A percentile compares a stretch with the other conserved stretches of the same genome.
phyloP scores from a whole-genome alignment of 2,797 vertebrate genomes.

The Cyprinodon diabolis region DNA sequence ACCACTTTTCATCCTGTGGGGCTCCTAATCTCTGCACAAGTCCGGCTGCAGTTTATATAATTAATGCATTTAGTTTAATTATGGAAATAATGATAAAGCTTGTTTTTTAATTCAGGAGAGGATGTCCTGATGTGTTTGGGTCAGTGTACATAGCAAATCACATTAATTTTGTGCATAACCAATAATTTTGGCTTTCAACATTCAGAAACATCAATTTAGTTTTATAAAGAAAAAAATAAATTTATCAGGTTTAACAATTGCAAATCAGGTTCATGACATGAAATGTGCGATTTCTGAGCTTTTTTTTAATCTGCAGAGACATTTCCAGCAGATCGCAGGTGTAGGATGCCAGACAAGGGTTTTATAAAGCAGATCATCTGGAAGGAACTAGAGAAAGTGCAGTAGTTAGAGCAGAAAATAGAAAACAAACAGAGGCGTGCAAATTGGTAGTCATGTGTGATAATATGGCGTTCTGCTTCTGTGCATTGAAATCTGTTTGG shows the following conservation, averaged over 20 bases:
- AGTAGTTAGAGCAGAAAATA: constrained; percentile 23
- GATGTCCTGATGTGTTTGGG: neutral
- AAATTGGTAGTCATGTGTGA: constrained; percentile 6
- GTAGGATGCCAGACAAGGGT: constrained; percentile 14
- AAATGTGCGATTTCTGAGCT: neutral
- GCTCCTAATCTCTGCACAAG: constrained; percentile 37
- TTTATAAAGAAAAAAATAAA: neutral
- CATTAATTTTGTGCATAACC: neutral
- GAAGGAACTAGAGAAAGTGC: constrained; percentile 21
- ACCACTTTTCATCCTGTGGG: constrained; percentile 56
- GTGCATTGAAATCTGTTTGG: neutral
- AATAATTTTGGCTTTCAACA: neutral
- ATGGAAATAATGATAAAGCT: constrained; percentile 46
- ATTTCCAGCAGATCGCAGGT: constrained; percentile 12
- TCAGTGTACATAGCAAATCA: neutral
- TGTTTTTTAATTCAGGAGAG: constrained; percentile 8
- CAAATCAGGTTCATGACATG: neutral
- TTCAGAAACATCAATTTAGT: neutral
- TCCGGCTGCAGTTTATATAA: constrained; percentile 40
- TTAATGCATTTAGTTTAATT: constrained; percentile 52
- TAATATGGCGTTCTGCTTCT: constrained; percentile 8
- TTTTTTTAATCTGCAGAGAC: constrained; percentile 18
- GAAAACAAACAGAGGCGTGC: constrained; percentile 14
- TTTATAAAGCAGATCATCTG: constrained; percentile 23
- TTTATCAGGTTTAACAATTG: neutral